Base-by-base conservation (phyloP, 2,113 vertebrate species). In the Sorex fumeus region DNA sequence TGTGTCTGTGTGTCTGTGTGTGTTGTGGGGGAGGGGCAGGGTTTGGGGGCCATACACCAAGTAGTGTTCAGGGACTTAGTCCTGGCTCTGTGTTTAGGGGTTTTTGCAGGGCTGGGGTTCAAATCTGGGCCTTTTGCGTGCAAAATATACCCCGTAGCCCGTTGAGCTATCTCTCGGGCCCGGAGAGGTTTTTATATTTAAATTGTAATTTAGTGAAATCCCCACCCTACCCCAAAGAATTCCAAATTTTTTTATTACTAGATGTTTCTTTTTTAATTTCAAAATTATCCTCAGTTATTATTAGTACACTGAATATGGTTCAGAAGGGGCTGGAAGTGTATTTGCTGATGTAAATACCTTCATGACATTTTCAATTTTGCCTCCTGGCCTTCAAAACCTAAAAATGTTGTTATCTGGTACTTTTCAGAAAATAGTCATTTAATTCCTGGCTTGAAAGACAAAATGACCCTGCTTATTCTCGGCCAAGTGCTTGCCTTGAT, bases 301-400 rank as follows among this genome's bases (percentile, higher is more conserved):
- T 67, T 93, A 92, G 77, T 30, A 16, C 95, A 88, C 87, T 83
- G n/a, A 92, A 66, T 85, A 74, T 43, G 0, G 0, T 88, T 88
- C 83, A 60, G 90, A 88, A 93, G 77, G 15, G 43, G 36, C 21
- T 67, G 4, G 57, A 62, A 79, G 40, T 91, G 70, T 66, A 8
- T 84, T 87, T 77, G 16, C 88, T 90, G 6, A 80, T n/a, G 2
- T 53, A 88, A 93, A 13, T 53, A 67, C 28, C 66, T 70, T n/a
- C 45, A n/a, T 47, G 60, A 81, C 66, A 69, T 45, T 81, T 92
- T 87, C 6, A 27, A 40, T 82, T 69, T 90, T 91, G 25, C 50
- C 85, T 88, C 25, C 86, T 90, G 72, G 62, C 83, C 11, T 80
- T 30, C 60, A 76, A 86, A 88, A 75, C 78, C 60, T 82, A 27